Evolutionary conservation across 30 jellyfish, hydroid and myxozoan genomes (phyloP).

Genomic region (Haliclystus octoradiatus): DNA sequence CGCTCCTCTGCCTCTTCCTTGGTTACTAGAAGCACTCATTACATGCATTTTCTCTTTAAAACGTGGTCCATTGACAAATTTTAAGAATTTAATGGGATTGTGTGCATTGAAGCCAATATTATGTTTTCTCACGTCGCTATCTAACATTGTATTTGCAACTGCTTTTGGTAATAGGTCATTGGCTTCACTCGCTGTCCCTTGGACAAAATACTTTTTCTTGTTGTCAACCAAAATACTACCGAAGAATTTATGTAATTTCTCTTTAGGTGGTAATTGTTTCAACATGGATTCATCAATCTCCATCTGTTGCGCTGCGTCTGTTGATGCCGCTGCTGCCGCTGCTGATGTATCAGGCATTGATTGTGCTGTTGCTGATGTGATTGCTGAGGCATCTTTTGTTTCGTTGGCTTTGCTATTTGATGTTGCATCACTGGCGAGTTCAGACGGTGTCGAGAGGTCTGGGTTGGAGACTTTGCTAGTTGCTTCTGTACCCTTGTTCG

Average conservation of each 20-base stretch:
- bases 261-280: constrained; percentile 48
- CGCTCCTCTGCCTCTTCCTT: too few relatives aligned
- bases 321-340: constrained; percentile 9
- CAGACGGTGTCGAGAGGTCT: too few relatives aligned
- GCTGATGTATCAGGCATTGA: too few relatives aligned
- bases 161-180: too few relatives aligned
- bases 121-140: constrained; percentile 70
- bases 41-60: too few relatives aligned
- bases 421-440: too few relatives aligned
- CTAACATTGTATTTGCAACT: too few relatives aligned
- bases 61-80: too few relatives aligned
- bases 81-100: too few relatives aligned
- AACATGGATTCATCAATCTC: constrained; percentile 52
- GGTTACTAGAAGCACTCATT: too few relatives aligned
- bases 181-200: constrained; percentile 80
- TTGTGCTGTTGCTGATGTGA: constrained; percentile 27
- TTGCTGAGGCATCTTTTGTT: constrained; percentile 39
- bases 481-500: constrained; percentile 99
- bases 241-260: constrained; percentile 64
- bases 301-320: constrained; percentile 24
- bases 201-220: constrained; percentile 44
- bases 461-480: too few relatives aligned
- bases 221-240: constrained; percentile 67
- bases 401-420: too few relatives aligned
- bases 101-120: constrained; percentile 84